Conservation (phyloP, 2,797 vertebrate genomes). For the Eurystomus glaucurus region DNA sequence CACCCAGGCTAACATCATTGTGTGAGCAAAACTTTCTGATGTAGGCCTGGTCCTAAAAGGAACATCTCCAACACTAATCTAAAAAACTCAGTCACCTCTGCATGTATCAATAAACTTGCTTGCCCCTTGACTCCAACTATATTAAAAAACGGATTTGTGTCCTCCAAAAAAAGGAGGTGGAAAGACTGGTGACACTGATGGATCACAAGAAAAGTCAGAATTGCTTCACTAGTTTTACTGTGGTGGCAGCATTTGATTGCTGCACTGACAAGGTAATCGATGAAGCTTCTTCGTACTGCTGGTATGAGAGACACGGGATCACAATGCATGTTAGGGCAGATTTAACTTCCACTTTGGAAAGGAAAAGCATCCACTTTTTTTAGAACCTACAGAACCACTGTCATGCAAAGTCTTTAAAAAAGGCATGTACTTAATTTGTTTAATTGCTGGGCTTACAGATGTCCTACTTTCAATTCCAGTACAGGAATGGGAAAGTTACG, state of each 20-base stretch:
- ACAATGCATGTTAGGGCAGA: neutral
- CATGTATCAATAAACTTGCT: neutral
- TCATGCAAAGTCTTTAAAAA: neutral
- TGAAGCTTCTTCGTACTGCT: neutral
- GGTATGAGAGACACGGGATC: rapidly evolving
- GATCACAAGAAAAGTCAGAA: neutral
- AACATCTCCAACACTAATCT: neutral
- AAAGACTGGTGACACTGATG: neutral
- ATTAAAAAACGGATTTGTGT: neutral
- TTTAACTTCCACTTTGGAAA: neutral
- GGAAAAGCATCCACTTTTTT: neutral
- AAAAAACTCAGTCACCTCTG: neutral
- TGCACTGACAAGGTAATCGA: neutral
- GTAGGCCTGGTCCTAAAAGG: neutral
- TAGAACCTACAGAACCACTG: neutral
- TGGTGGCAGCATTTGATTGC: neutral
- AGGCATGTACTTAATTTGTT: neutral
- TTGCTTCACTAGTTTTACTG: neutral
- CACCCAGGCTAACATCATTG: neutral
- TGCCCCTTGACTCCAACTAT: neutral
- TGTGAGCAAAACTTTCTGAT: neutral
- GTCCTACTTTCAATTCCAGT: neutral
- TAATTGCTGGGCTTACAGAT: neutral
- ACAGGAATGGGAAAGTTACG: neutral
- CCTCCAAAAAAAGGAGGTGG: neutral